A percentile compares a stretch with the other conserved stretches of the same genome.
Conservation (phyloP, 1,140 invertebrate genomes). For the Penaeus indicus region DNA sequence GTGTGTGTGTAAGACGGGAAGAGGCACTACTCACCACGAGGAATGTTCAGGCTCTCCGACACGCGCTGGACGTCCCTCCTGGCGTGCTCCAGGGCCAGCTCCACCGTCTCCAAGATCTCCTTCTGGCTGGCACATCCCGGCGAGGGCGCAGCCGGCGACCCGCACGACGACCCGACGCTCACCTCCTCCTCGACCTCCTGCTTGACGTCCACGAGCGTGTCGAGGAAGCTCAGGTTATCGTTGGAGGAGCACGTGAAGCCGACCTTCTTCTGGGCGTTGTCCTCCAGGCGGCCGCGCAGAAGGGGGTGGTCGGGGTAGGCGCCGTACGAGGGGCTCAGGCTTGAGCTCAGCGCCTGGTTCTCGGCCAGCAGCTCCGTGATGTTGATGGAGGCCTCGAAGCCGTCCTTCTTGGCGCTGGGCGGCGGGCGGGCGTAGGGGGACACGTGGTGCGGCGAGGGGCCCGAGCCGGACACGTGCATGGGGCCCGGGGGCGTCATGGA, state of each 20-base stretch:
- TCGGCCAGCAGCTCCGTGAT: conserved; percentile 56
- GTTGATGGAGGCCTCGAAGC: conserved; percentile 61
- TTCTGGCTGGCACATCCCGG: conserved; percentile 36
- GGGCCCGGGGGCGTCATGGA: too few species aligned
- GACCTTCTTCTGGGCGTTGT: conserved; percentile 85
- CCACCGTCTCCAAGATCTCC: conserved; percentile 82
- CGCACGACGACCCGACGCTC: conserved; percentile 31
- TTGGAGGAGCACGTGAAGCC: conserved; percentile 73
- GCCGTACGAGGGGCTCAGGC: conserved; percentile 80
- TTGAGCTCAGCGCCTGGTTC: conserved; percentile 44
- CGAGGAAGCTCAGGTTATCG: conserved; percentile 84
- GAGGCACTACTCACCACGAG: conserved; percentile 79
- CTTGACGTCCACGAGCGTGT: conserved; percentile 87
- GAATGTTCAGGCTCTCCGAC: conserved; percentile 86
- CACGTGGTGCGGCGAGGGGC: conserved; percentile 52
- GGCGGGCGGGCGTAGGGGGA: conserved; percentile 67
- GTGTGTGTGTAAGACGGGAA: background rate
- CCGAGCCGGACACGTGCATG: too few species aligned
- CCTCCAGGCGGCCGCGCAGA: conserved; percentile 83
- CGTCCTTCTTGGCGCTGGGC: conserved; percentile 69
- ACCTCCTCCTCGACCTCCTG: conserved; percentile 78
- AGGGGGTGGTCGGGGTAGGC: conserved; percentile 78
- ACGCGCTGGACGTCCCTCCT: conserved; percentile 87
- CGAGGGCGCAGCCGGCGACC: conserved; percentile 37
- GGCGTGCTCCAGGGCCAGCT: conserved; percentile 87